Percentiles rank a stretch among this genome's conserved stretches.
These are phyloP conservation scores for Drosophila malerkotliana DNA, from an alignment of 1,140 invertebrate genomes.

Conservation along the genomic window DNA sequence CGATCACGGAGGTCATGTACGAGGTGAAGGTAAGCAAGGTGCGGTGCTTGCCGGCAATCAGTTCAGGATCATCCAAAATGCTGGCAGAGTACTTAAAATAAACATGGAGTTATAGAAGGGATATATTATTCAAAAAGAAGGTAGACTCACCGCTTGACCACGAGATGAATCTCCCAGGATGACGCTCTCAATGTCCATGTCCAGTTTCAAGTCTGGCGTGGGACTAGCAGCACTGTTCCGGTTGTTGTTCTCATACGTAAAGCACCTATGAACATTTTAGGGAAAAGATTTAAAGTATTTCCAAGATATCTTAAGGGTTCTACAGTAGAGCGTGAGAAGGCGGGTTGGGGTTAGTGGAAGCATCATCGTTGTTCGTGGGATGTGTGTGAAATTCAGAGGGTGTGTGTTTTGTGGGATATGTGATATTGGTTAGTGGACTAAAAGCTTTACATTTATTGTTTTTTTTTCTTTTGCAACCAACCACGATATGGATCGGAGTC, in stretches of 20 bases:
- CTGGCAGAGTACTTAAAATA: constrained; percentile 91
- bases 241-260: constrained; percentile 90
- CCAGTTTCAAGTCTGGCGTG: constrained; percentile 79
- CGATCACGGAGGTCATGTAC: constrained; percentile 98
- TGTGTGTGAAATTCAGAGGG: constrained; percentile 34
- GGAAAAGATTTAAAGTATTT: neutral
- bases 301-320: neutral
- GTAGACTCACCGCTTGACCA: constrained; percentile 52
- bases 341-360: constrained; percentile 68
- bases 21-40: constrained; percentile 97
- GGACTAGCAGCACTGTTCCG: constrained; percentile 75
- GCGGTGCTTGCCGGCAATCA: constrained; percentile 97
- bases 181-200: constrained; percentile 76
- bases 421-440: constrained; percentile 39
- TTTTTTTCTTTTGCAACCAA: constrained; percentile 11
- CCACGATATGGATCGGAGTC: constrained; percentile 15
- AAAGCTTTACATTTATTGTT: constrained; percentile 8
- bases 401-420: constrained; percentile 30
- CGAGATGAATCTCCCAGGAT: constrained; percentile 52
- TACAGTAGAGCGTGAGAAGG: constrained; percentile 54
- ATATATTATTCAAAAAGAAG: accelerated
- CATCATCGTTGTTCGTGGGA: constrained; percentile 49
- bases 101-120: neutral
- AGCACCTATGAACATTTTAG: constrained; percentile 85
- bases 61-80: constrained; percentile 96